A percentile compares a stretch with the other conserved stretches of the same genome.
phyloP scores from a whole-genome alignment of 1,140 invertebrate species.

The Zeugodacus cucurbitae region DNA sequence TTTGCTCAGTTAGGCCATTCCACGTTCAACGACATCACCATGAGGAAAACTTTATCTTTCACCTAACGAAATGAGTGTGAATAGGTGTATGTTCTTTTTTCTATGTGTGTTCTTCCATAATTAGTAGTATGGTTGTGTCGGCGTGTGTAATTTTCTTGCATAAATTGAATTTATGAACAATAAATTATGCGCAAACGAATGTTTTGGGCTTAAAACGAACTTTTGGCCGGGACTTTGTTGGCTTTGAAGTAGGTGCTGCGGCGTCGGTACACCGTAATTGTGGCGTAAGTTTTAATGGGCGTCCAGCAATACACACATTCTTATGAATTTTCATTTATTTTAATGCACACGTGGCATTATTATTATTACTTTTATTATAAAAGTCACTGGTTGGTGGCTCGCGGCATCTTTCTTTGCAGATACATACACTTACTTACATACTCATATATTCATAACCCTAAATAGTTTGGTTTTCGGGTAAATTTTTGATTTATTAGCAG shows the following conservation, averaged over 20 bases:
- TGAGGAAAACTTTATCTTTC: background rate
- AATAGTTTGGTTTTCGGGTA: background rate
- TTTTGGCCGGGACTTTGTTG: background rate
- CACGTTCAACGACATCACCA: background rate
- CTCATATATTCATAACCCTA: background rate
- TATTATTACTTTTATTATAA: background rate
- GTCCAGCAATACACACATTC: background rate
- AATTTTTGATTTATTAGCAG: slow-evolving; percentile 5
- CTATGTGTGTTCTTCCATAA: no score
- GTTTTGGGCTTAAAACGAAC: background rate
- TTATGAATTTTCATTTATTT: background rate
- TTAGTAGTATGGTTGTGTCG: no score
- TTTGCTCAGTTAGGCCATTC: background rate
- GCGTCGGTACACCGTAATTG: background rate
- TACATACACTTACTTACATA: no score
- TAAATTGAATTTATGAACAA: slow-evolving; percentile 27
- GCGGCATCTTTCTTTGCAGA: no score
- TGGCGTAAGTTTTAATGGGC: background rate
- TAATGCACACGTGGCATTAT: background rate
- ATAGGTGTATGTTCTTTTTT: no score
- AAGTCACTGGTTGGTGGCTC: background rate
- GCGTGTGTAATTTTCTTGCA: background rate
- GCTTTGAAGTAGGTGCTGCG: background rate
- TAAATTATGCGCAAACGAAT: slow-evolving; percentile 25
- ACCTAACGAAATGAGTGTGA: background rate